Percentiles rank a stretch among this genome's conserved stretches.
These are phyloP conservation scores for Petrophora chlorosata DNA, from an alignment of 2,888 invertebrate species.

Conservation along the genomic window DNA sequence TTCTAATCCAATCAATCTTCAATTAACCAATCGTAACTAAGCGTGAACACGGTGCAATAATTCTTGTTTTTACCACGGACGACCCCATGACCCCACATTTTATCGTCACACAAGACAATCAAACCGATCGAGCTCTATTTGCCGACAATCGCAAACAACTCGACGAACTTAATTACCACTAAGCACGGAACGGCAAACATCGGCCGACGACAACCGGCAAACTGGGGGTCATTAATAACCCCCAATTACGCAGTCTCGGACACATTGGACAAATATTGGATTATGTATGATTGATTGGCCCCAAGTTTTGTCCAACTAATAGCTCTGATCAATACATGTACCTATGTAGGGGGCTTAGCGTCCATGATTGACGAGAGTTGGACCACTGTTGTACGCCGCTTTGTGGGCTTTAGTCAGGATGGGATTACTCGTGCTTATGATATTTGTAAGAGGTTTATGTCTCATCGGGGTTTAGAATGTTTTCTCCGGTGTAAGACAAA, in stretches of 20 bases:
- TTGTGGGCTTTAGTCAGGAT: slow-evolving; percentile 16
- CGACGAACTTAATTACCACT: slow-evolving; percentile 29
- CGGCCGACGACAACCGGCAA: slow-evolving; percentile 42
- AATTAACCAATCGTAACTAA: background rate
- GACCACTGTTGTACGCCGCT: slow-evolving; percentile 13
- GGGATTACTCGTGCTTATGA: slow-evolving; percentile 27
- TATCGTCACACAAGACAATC: slow-evolving; percentile 18
- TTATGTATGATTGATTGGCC: slow-evolving; percentile 67
- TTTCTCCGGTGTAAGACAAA: slow-evolving; percentile 2
- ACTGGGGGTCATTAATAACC: slow-evolving; percentile 53
- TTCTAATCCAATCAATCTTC: slow-evolving; percentile 3
- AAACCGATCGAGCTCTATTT: slow-evolving; percentile 18
- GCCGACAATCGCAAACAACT: slow-evolving; percentile 25
- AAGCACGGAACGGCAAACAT: slow-evolving; percentile 43
- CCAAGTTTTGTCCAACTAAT: slow-evolving; percentile 59
- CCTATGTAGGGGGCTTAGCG: slow-evolving; percentile 20
- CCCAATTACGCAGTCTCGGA: slow-evolving; percentile 52
- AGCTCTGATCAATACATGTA: slow-evolving; percentile 32
- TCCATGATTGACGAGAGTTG: slow-evolving; percentile 30
- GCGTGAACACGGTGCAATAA: slow-evolving; percentile 1
- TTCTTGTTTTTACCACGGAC: slow-evolving; percentile 5
- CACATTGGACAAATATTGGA: slow-evolving; percentile 62
- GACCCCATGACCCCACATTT: slow-evolving; percentile 2
- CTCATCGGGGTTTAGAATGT: slow-evolving; percentile 9
- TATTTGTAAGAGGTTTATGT: slow-evolving; percentile 28